Conservation (phyloP, 1,140 invertebrate genomes). For the Conopomorpha cramerella region DNA sequence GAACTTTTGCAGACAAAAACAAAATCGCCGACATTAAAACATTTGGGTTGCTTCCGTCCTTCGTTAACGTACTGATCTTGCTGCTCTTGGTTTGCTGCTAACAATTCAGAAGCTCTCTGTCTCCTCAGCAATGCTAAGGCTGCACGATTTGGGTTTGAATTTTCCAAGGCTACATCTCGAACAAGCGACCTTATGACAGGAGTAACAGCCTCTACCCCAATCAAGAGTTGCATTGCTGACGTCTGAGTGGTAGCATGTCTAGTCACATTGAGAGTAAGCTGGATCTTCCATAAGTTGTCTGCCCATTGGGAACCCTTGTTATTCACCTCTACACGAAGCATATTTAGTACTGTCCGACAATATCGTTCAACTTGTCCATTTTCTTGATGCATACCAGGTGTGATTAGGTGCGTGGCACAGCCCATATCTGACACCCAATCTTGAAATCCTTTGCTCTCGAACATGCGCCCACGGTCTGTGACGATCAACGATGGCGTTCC, state of each 20-base stretch:
- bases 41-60: background rate
- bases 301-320: background rate
- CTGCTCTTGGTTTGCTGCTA: constrained; percentile 1
- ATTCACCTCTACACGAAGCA: constrained; percentile 8
- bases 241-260: background rate
- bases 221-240: constrained; percentile 1
- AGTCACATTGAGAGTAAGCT: constrained; percentile 1
- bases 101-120: background rate
- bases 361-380: constrained; percentile 17
- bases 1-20: constrained; percentile 4
- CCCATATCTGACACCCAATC: background rate
- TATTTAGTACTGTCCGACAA: constrained; percentile 11
- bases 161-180: background rate
- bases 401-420: constrained; percentile 3
- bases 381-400: constrained; percentile 8
- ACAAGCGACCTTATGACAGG: constrained; percentile 1
- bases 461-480: constrained; percentile 3
- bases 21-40: background rate
- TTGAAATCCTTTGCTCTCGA: constrained; percentile 1
- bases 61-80: constrained; percentile 1
- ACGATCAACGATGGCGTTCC: constrained; percentile 2
- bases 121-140: background rate
- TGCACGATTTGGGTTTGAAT: constrained; percentile 1
- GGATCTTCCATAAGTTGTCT: constrained; percentile 2
- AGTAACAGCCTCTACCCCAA: background rate